Percentiles rank a stretch among this genome's conserved stretches.
Conservation (phyloP, 2,888 invertebrate genomes). For the Mayetiola destructor region DNA sequence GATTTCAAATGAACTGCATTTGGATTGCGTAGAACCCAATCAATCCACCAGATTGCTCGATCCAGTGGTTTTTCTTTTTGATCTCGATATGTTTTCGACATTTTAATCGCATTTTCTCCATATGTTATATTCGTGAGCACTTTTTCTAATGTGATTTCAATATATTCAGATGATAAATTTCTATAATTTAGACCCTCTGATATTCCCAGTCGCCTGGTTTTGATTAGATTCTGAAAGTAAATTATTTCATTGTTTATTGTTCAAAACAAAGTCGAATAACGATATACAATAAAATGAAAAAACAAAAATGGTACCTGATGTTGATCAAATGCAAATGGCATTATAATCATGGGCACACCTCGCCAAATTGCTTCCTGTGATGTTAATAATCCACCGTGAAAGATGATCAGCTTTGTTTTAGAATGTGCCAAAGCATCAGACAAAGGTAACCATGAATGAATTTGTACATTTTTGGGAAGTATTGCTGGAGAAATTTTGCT, state of each 20-base stretch:
- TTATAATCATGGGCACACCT: constrained; percentile 27
- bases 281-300: not conserved
- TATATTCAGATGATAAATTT: constrained; percentile 18
- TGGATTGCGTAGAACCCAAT: constrained; percentile 22
- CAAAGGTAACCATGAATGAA: constrained; percentile 38
- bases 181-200: constrained; percentile 20
- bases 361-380: constrained; percentile 27
- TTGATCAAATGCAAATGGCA: constrained; percentile 28
- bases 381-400: constrained; percentile 28
- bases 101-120: not conserved
- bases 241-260: not conserved
- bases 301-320: constrained; percentile 16
- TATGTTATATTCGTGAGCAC: constrained; percentile 19
- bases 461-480: constrained; percentile 34
- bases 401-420: constrained; percentile 25
- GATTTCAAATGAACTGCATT: constrained; percentile 21
- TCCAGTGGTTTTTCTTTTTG: constrained; percentile 16
- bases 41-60: constrained; percentile 24
- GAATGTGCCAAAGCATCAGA: constrained; percentile 34
- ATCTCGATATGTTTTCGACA: constrained; percentile 13
- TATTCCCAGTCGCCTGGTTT: constrained; percentile 18
- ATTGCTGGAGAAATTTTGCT: constrained; percentile 20
- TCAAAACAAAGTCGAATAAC: not conserved
- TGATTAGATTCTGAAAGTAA: constrained; percentile 16
- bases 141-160: constrained; percentile 18